These are phyloP conservation scores for Gorsachius goisagi DNA, from an alignment of 2,113 vertebrate genomes.

Conservation along the genomic window DNA sequence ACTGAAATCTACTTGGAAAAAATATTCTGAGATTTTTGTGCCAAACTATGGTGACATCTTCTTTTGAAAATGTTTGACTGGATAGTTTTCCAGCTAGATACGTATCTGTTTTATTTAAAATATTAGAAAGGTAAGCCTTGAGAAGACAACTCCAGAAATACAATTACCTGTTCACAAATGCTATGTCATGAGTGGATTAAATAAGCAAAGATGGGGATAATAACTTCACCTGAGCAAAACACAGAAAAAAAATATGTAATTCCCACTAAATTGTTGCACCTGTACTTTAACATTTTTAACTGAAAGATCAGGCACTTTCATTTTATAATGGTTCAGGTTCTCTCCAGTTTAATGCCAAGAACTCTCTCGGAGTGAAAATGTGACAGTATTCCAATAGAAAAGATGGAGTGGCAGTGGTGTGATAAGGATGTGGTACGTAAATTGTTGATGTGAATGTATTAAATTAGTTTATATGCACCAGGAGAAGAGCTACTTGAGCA, in stretches of 20 bases:
- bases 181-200: neutral
- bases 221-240: neutral
- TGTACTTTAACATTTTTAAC: neutral
- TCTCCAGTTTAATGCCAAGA: neutral
- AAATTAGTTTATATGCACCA: conserved; percentile 44
- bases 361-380: neutral
- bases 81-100: conserved; percentile 33
- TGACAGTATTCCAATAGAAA: conserved; percentile 3
- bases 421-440: neutral
- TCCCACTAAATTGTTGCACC: neutral
- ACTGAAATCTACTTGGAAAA: neutral
- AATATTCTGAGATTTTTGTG: neutral
- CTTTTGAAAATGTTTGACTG: conserved; percentile 11
- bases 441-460: conserved; percentile 29
- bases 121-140: neutral
- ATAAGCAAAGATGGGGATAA: neutral
- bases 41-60: conserved; percentile 27
- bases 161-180: neutral
- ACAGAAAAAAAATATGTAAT: neutral
- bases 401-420: neutral
- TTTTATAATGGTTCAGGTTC: neutral
- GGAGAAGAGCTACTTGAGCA: conserved; percentile 32
- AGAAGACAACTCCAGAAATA: neutral
- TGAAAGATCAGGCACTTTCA: neutral
- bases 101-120: neutral